Base-by-base conservation (phyloP, 2,797 vertebrate genomes). In the Antrozous pallidus region DNA sequence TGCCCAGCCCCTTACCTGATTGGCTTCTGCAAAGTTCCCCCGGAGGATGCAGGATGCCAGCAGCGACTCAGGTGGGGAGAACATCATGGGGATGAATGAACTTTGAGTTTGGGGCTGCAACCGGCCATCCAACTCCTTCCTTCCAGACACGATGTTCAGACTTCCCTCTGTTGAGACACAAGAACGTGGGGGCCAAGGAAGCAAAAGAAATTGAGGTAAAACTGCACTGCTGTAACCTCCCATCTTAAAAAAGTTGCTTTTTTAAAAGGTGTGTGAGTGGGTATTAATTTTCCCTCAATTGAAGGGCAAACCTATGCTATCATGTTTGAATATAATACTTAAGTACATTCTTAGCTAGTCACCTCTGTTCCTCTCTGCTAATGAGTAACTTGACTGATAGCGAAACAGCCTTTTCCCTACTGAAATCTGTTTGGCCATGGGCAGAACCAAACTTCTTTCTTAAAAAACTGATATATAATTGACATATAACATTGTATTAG, bases 61-160 rank as follows among this genome's bases (percentile, higher is more conserved):
- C 58, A 99, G 98, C 24, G 99, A 99, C 97, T 99, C 99, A 0
- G 99, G 99, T 33, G 99, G 98, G 18, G 99, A 99, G 97, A 99
- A 97, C 99, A 99, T 99, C 97, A 99, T 98, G 20, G 99, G 99
- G 89, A 99, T 98, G 87, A 99, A 97, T 91, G 98, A 98, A 95
- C 98, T 99, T 93, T 97, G 97, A 87, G 96, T 94, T 0, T 93
- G 97, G 9, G 97, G 88, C 90, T 96, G 97, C 18, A 88, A 31
- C 17, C 87, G 97, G 87, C 87, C 94, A 70, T 97, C 97, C 58
- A 94, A 56, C 45, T 98, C 97, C 63, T 94, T 97, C 1, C 51
- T 96, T 33, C 96, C 96, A 82, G 97, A 98, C 3, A 96, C 5
- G 31, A 97, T 84, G 8, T 98, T 98, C 63, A 98, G 98, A 91